These are phyloP conservation scores for Aspiorhynchus laticeps DNA, from an alignment of 2,113 vertebrate species.

Conservation along the genomic window DNA sequence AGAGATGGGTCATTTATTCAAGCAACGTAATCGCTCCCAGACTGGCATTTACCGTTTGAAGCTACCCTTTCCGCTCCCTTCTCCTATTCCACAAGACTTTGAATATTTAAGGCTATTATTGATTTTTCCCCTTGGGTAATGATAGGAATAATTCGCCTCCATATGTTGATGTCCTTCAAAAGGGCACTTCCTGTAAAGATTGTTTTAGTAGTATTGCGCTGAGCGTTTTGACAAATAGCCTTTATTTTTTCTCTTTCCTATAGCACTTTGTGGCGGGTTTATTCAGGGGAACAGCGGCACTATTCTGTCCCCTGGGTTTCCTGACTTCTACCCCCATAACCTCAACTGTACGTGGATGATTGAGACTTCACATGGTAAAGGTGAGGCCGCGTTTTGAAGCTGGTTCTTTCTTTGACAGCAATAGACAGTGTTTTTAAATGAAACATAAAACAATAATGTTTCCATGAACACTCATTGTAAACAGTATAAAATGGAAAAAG, in stretches of 20 bases:
- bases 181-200: slow-evolving; percentile 62
- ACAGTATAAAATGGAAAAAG: background rate
- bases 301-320: slow-evolving; percentile 95
- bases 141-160: slow-evolving; percentile 60
- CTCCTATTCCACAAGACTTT: slow-evolving; percentile 50
- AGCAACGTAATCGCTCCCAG: slow-evolving; percentile 33
- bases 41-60: slow-evolving; percentile 55
- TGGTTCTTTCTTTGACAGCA: background rate
- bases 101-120: slow-evolving; percentile 67
- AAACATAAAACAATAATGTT: background rate
- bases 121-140: slow-evolving; percentile 66
- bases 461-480: background rate
- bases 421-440: background rate
- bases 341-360: slow-evolving; percentile 98
- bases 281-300: slow-evolving; percentile 92
- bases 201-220: slow-evolving; percentile 44
- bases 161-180: slow-evolving; percentile 63
- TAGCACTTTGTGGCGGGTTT: slow-evolving; percentile 96
- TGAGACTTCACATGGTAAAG: slow-evolving; percentile 97
- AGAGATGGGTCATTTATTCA: slow-evolving; percentile 47
- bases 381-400: slow-evolving; percentile 70
- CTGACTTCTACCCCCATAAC: slow-evolving; percentile 98
- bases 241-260: slow-evolving; percentile 8
- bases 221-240: slow-evolving; percentile 8
- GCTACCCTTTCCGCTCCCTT: slow-evolving; percentile 54